A percentile compares a stretch with the other conserved stretches of the same genome.
phyloP scores from a whole-genome alignment of 2,888 invertebrate species.

The Coleophora flavipennella region DNA sequence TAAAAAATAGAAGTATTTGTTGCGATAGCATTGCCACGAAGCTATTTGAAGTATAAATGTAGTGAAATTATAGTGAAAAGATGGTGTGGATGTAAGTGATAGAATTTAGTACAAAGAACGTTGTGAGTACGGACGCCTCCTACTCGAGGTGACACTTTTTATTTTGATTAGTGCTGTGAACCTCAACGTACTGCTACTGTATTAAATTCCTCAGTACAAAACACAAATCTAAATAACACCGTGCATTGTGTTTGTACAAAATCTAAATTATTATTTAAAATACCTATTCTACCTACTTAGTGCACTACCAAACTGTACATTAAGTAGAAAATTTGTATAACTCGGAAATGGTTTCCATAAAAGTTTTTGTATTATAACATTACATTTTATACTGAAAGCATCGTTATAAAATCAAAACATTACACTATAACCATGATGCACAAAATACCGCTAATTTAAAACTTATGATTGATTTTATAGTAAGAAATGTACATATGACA shows the following conservation, averaged over 20 bases:
- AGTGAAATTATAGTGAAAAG: conserved; percentile 49
- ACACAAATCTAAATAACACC: conserved; percentile 11
- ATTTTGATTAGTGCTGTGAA: not conserved
- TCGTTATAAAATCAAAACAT: no score
- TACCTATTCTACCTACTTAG: conserved; percentile 12
- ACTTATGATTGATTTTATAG: not conserved
- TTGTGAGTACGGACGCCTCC: conserved; percentile 36
- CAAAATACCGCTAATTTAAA: no score
- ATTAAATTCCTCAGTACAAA: conserved; percentile 2
- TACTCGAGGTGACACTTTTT: no score
- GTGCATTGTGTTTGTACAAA: conserved; percentile 14
- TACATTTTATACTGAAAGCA: no score
- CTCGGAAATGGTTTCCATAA: no score
- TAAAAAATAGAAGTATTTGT: conserved; percentile 29
- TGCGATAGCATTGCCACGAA: conserved; percentile 69
- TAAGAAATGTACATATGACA: no score
- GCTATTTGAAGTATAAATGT: conserved; percentile 49
- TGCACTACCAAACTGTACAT: conserved; percentile 9
- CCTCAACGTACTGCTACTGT: not conserved
- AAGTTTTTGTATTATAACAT: no score
- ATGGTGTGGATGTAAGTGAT: conserved; percentile 40
- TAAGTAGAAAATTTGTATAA: no score
- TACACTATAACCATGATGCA: no score
- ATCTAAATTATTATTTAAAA: conserved; percentile 6
- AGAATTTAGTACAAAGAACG: conserved; percentile 23